Evolutionary conservation across 2,113 vertebrate genomes (phyloP).

Genomic region (Aleadryas rufinucha): DNA sequence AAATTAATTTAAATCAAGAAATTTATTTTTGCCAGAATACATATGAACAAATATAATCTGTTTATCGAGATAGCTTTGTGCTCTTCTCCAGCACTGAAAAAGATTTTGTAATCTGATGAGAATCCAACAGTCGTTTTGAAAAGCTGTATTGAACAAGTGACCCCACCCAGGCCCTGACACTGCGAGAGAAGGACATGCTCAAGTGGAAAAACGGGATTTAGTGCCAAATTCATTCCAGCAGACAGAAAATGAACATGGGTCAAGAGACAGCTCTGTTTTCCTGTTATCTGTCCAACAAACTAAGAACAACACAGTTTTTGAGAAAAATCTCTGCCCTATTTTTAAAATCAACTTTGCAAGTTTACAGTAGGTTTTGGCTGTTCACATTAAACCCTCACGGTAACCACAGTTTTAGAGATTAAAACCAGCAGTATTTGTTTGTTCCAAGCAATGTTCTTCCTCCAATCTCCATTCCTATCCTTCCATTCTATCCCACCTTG

Average conservation of each 20-base stretch:
- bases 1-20: not conserved
- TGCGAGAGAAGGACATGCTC: conserved; percentile 49
- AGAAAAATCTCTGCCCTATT: not conserved
- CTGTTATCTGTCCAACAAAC: conserved; percentile 22
- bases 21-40: not conserved
- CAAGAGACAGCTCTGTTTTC: conserved; percentile 50
- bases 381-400: not conserved
- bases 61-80: not conserved
- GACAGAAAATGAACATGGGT: conserved; percentile 50
- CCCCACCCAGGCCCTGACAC: conserved; percentile 69
- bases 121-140: conserved; percentile 35
- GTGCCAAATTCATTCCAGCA: conserved; percentile 69
- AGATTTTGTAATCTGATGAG: conserved; percentile 28
- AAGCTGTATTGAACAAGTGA: conserved; percentile 57
- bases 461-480: not conserved
- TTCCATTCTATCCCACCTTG: not conserved
- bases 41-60: not conserved
- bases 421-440: not conserved
- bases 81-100: not conserved
- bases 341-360: not conserved
- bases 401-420: not conserved
- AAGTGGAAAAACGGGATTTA: conserved; percentile 36
- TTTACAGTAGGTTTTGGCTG: not conserved
- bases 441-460: not conserved
- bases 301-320: not conserved